Evolutionary conservation across 1,140 invertebrate genomes (phyloP).

Genomic region (Spodoptera litura): DNA sequence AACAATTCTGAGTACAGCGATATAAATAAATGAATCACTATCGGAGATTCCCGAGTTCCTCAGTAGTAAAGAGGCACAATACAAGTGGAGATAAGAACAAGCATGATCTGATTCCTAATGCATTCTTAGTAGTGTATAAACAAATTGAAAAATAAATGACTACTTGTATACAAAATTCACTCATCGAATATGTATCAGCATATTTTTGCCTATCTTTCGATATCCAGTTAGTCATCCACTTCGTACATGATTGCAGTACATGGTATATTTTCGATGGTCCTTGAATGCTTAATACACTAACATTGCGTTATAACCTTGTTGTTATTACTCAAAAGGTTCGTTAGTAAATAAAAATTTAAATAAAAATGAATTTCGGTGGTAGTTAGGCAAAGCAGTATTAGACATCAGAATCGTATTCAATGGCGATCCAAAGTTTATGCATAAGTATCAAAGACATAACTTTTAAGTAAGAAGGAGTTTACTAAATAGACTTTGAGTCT

Average conservation of each 20-base stretch:
- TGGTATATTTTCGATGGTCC: slow-evolving; percentile 12
- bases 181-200: slow-evolving; percentile 41
- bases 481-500: too few relatives aligned
- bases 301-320: slow-evolving; percentile 6
- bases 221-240: slow-evolving; percentile 48
- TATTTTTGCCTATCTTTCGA: slow-evolving; percentile 53
- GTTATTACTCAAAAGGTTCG: background rate
- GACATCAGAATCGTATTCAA: too few relatives aligned
- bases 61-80: background rate
- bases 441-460: too few relatives aligned
- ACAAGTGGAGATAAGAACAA: slow-evolving; percentile 1
- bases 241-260: slow-evolving; percentile 3
- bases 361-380: too few relatives aligned
- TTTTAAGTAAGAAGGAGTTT: too few relatives aligned
- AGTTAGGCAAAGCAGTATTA: too few relatives aligned
- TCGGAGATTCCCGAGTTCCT: slow-evolving; percentile 15
- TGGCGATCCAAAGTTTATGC: too few relatives aligned
- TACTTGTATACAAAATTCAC: slow-evolving; percentile 29
- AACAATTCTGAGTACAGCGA: slow-evolving; percentile 30
- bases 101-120: slow-evolving; percentile 15
- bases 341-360: too few relatives aligned
- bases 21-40: slow-evolving; percentile 45
- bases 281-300: background rate
- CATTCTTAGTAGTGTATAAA: slow-evolving; percentile 34
- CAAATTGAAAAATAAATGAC: slow-evolving; percentile 37